Conservation (phyloP, 2,113 vertebrate species). For the Struthidea cinerea region DNA sequence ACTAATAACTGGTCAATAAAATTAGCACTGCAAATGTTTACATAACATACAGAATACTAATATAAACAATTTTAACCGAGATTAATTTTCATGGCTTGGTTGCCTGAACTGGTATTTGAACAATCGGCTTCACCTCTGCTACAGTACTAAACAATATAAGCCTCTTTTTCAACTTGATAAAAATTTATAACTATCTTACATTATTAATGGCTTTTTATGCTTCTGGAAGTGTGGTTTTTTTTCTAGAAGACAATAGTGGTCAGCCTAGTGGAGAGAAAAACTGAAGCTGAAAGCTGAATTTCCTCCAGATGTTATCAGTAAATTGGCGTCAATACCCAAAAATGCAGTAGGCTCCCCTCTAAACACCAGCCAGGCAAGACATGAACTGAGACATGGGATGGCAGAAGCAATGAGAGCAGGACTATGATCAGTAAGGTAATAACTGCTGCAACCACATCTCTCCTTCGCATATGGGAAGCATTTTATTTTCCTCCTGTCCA, state of each 20-base stretch:
- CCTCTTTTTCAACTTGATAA: background rate
- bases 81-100: background rate
- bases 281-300: background rate
- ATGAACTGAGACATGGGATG: rapidly evolving
- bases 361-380: background rate
- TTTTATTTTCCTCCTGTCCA: background rate
- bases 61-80: background rate
- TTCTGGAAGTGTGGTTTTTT: background rate
- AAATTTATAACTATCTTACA: background rate
- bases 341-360: rapidly evolving
- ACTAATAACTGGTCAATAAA: background rate
- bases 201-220: background rate
- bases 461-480: background rate
- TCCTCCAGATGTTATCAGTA: background rate
- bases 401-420: background rate
- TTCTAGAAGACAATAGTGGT: background rate
- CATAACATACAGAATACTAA: background rate
- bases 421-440: background rate
- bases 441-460: background rate
- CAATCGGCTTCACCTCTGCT: background rate
- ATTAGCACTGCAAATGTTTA: background rate
- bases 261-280: background rate
- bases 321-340: background rate
- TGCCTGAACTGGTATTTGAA: background rate
- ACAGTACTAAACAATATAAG: background rate